Base-by-base conservation (phyloP, 2,113 vertebrate genomes). In the Erythrocercus mccallii region DNA sequence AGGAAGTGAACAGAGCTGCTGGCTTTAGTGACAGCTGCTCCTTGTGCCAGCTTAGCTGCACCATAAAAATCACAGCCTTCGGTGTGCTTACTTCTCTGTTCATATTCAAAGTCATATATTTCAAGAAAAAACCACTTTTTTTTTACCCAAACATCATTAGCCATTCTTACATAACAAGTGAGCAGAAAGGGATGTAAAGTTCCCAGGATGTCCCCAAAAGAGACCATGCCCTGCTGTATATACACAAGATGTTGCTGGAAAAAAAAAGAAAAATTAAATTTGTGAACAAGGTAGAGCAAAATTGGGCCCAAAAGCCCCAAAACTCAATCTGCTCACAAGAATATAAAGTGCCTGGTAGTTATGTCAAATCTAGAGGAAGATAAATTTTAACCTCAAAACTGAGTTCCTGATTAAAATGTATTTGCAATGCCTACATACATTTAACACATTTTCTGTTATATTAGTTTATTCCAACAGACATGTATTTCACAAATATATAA, bases 291-390 rank as follows among this genome's bases (percentile, higher is more conserved):
- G 35, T 2, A 54, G 28, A 69, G 47, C 13, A 94, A 57, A 91
- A 89, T 0, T 2, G 0, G 15, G 20, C 28, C 17, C 30, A 2
- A 40, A 72, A 58, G 0, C 0, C 14, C 5, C 15, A 35, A 92
- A 83, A 40, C 6, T 61, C 50, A 61, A 30, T 22, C 45, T 61
- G 25, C 37, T 74, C 37, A 77, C 8, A 38, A 72, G 33, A 86
- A 1, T 48, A 42, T 0, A 2, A 76, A 64, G 30, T 56, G 11
- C 42, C 58, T 30, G 19, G 3, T 15, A 40, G 30, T n/a, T 56
- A 50, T 2, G 6, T 30, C 27, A 86, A 56, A 47, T 72, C 16
- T 24, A 72, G 35, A 68, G 61, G 25, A 88, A 54, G 23, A 56
- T 33, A 47, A 66, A 44, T 64, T 72, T 87, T 76, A 30, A 80